These are phyloP conservation scores for Taeniopygia guttata DNA, from an alignment of 2,797 vertebrate genomes.

Conservation along the genomic window DNA sequence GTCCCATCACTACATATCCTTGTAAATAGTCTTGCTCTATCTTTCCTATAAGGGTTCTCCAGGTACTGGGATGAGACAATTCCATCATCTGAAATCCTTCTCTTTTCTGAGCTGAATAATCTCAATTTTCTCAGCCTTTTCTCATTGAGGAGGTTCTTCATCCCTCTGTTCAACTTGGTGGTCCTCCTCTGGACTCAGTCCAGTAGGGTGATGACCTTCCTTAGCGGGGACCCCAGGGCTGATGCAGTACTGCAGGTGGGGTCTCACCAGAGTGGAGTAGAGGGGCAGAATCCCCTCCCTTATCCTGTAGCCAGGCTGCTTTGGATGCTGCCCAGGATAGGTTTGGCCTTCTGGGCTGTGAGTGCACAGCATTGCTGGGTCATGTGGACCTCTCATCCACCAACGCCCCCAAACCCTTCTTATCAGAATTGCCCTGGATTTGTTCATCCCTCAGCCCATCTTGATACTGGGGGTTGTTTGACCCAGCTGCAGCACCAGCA, in stretches of 20 bases:
- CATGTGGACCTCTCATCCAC: rapidly evolving
- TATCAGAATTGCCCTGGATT: rapidly evolving
- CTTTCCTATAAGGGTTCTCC: not conserved
- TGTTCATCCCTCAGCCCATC: rapidly evolving
- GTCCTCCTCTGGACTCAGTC: rapidly evolving
- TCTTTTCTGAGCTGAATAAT: not conserved
- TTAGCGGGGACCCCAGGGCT: rapidly evolving
- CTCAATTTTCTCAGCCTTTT: not conserved
- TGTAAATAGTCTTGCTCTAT: not conserved
- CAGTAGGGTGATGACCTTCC: rapidly evolving
- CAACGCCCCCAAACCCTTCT: rapidly evolving
- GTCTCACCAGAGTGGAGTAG: rapidly evolving
- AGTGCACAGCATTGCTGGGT: rapidly evolving
- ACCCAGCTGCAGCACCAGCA: not conserved
- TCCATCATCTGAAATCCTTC: rapidly evolving
- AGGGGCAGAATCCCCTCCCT: rapidly evolving
- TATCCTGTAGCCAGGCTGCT: rapidly evolving
- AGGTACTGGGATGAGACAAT: not conserved
- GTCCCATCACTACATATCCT: too few species aligned
- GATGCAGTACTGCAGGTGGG: not conserved
- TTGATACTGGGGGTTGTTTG: rapidly evolving
- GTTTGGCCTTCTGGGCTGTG: not conserved
- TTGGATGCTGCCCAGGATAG: not conserved
- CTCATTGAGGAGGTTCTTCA: rapidly evolving
- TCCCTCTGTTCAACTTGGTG: not conserved